A percentile compares a stretch with the other conserved stretches of the same genome.
Evolutionary conservation across 2,113 vertebrate species (phyloP).

Genomic region (Potamarius usumacintae): DNA sequence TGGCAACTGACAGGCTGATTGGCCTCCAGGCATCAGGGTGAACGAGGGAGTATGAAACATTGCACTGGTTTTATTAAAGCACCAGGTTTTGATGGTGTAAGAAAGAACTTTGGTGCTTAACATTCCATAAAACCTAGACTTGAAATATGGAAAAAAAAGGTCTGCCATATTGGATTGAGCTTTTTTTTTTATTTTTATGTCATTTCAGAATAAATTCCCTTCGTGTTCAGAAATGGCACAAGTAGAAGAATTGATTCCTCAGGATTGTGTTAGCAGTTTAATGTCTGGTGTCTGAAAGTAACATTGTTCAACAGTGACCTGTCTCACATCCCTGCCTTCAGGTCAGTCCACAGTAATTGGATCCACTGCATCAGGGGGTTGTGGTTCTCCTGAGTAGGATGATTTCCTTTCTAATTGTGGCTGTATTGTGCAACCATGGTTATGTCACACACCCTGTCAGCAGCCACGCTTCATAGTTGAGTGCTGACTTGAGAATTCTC

Average conservation of each 20-base stretch:
- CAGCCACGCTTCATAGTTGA: background rate
- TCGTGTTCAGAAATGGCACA: background rate
- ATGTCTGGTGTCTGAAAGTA: background rate
- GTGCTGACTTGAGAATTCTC: background rate
- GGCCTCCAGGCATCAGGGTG: no score
- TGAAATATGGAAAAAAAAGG: background rate
- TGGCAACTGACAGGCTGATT: no score
- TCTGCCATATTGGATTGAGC: background rate
- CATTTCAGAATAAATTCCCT: background rate
- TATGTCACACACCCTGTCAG: background rate
- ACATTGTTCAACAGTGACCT: background rate
- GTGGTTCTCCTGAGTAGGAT: background rate
- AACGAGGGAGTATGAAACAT: background rate
- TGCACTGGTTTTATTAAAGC: background rate
- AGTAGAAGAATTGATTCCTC: background rate
- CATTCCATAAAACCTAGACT: background rate
- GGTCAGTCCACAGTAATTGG: background rate
- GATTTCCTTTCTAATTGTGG: background rate
- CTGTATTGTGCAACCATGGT: background rate
- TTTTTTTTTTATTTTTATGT: background rate
- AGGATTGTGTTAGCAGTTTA: background rate
- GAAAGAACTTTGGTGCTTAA: background rate
- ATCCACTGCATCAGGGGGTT: background rate
- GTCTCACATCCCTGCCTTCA: background rate
- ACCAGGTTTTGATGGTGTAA: background rate